Evolutionary conservation across 2,797 vertebrate species (phyloP).

Genomic region (Petrocephalus sullivani): DNA sequence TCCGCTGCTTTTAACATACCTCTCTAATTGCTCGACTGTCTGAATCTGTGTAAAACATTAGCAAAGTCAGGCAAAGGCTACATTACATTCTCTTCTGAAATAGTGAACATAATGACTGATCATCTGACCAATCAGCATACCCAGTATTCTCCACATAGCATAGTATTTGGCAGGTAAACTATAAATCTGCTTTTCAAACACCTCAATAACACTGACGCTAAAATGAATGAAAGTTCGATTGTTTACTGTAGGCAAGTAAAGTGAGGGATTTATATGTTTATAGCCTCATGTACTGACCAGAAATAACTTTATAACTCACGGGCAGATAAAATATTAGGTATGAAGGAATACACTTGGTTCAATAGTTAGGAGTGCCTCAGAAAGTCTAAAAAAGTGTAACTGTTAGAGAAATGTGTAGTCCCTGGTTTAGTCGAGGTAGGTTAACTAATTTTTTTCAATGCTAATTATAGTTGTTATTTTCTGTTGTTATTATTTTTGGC

Average conservation of each 20-base stretch:
- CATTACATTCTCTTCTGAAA: not conserved
- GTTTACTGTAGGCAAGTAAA: not conserved
- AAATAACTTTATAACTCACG: not conserved
- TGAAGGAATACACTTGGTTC: not conserved
- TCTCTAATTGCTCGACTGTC: slow-evolving; percentile 37
- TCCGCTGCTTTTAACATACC: slow-evolving; percentile 12
- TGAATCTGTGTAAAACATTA: slow-evolving; percentile 32
- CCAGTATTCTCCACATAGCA: not conserved
- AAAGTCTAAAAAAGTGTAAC: not conserved
- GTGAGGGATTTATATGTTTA: not conserved
- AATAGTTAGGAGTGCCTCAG: not conserved
- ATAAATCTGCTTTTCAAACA: not conserved
- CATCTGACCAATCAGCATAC: not conserved
- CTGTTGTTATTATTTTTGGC: not conserved
- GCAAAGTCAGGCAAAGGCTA: slow-evolving; percentile 2
- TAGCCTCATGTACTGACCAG: not conserved
- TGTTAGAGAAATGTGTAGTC: not conserved
- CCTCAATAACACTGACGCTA: not conserved
- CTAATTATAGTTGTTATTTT: not conserved
- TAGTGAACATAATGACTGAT: not conserved
- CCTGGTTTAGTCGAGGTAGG: not conserved
- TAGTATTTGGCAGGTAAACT: not conserved
- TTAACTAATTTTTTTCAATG: not conserved
- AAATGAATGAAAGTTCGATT: not conserved
- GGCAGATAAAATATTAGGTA: not conserved